Percentiles rank a stretch among this genome's conserved stretches.
Conservation (phyloP, 2,888 invertebrate genomes). For the Crepidodera aurea region DNA sequence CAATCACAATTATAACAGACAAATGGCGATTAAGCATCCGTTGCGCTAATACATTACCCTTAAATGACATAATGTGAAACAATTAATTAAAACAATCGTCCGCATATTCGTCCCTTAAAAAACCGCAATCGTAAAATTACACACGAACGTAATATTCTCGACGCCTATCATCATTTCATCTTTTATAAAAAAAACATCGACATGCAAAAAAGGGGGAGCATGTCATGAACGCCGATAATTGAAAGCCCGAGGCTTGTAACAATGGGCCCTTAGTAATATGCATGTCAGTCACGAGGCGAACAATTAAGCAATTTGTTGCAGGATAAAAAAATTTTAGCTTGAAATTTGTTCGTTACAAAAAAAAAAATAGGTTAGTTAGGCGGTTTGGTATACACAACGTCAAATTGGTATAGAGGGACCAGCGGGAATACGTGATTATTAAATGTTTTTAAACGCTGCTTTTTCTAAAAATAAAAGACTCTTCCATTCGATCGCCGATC, state of each 20-base stretch:
- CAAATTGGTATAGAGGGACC: too few species aligned
- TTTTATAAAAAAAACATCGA: background rate
- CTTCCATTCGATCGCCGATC: too few species aligned
- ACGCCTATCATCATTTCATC: constrained; percentile 12
- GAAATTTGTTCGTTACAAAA: background rate
- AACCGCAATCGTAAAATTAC: background rate
- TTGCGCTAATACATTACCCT: too few species aligned
- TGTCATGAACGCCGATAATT: constrained; percentile 8
- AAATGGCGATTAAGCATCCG: too few species aligned
- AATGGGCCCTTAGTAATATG: constrained; percentile 2
- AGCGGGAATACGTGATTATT: too few species aligned
- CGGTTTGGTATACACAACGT: background rate
- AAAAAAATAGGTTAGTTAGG: background rate
- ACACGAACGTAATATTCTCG: background rate
- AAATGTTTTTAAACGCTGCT: too few species aligned
- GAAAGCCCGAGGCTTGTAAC: constrained; percentile 1
- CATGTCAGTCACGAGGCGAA: constrained; percentile 9
- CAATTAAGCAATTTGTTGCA: constrained; percentile 12
- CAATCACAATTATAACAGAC: too few species aligned
- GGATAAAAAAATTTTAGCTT: background rate
- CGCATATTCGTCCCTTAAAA: background rate
- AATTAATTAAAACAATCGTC: background rate
- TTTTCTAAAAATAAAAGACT: too few species aligned
- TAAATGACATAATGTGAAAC: background rate
- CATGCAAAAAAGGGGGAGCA: background rate